Conservation (phyloP, 1,140 invertebrate species). For the Trialeurodes vaporariorum region DNA sequence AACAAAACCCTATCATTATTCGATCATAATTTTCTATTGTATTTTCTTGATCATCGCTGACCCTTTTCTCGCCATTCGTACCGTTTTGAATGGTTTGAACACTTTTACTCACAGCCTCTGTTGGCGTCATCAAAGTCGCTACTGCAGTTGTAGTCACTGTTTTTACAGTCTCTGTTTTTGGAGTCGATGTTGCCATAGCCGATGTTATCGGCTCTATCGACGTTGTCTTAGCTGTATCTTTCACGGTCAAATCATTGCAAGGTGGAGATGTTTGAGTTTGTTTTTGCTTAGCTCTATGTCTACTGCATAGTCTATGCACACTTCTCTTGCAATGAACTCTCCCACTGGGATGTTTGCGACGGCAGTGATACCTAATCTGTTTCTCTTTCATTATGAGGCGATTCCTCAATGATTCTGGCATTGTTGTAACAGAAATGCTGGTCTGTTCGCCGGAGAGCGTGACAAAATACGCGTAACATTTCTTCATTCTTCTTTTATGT, state of each 20-base stretch:
- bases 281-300: background rate
- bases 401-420: background rate
- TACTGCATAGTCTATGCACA: background rate
- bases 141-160: too few species aligned
- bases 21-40: background rate
- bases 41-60: background rate
- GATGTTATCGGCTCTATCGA: too few species aligned
- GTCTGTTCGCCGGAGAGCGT: background rate
- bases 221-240: background rate
- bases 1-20: background rate
- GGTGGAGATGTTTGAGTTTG: background rate
- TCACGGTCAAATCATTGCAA: background rate
- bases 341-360: background rate
- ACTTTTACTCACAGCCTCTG: background rate
- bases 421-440: background rate
- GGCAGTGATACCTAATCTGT: background rate
- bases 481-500: background rate
- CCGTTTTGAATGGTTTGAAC: background rate
- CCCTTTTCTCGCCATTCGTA: background rate
- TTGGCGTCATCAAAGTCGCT: too few species aligned
- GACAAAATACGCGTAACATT: background rate
- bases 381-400: background rate
- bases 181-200: too few species aligned
- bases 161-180: too few species aligned
- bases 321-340: background rate